Percentiles rank a stretch among this genome's conserved stretches.
phyloP scores from a whole-genome alignment of 2,113 vertebrate genomes.

The Sitta europaea region DNA sequence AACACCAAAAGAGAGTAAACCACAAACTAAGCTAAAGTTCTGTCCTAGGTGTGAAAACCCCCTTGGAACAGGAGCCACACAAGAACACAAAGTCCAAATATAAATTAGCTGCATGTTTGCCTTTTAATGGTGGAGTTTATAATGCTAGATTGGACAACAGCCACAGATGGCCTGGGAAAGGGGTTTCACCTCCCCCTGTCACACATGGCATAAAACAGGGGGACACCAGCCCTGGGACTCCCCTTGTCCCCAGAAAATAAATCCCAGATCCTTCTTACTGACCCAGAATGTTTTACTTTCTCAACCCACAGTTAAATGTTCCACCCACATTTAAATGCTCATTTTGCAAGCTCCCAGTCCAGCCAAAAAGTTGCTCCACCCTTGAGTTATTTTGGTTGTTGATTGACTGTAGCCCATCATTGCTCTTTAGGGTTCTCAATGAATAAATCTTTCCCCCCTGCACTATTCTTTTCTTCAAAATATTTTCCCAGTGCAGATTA shows the following conservation, averaged over 20 bases:
- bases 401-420: background rate
- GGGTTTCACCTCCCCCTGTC: background rate
- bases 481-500: background rate
- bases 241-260: background rate
- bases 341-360: background rate
- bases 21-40: background rate
- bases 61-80: background rate
- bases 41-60: fast-evolving
- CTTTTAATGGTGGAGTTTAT: background rate
- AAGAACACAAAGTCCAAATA: background rate
- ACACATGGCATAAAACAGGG: background rate
- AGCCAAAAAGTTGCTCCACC: background rate
- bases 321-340: background rate
- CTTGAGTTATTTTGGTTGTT: background rate
- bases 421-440: background rate
- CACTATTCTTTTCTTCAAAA: background rate
- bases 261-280: background rate
- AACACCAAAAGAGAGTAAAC: background rate
- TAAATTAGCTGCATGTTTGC: background rate
- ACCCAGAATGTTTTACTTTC: background rate
- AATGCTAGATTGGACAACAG: background rate
- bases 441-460: background rate
- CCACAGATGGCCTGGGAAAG: background rate
- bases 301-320: background rate
- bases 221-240: fast-evolving